Evolutionary conservation across 1,140 invertebrate species (phyloP).

Genomic region (Neelides sp.): DNA sequence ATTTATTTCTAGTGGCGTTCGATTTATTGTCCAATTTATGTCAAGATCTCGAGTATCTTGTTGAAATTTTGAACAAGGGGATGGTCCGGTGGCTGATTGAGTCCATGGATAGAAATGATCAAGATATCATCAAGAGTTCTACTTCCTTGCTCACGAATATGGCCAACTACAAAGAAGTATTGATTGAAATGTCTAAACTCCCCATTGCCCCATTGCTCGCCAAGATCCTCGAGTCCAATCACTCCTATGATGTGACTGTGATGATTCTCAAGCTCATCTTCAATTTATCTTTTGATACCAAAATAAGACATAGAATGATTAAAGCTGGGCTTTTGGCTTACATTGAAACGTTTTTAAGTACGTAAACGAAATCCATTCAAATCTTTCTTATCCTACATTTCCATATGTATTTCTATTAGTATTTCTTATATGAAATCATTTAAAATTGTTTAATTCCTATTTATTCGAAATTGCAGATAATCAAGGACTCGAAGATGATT

Average conservation of each 20-base stretch:
- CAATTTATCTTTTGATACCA: slow-evolving; percentile 93
- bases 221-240: not conserved
- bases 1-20: slow-evolving; percentile 51
- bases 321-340: slow-evolving; percentile 74
- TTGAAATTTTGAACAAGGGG: slow-evolving; percentile 93
- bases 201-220: slow-evolving; percentile 39
- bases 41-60: slow-evolving; percentile 81
- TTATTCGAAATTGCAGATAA: not conserved
- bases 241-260: slow-evolving; percentile 58
- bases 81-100: slow-evolving; percentile 78
- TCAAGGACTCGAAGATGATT: slow-evolving; percentile 1
- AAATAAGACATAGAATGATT: slow-evolving; percentile 76
- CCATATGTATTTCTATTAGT: too few relatives aligned
- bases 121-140: slow-evolving; percentile 78
- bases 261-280: slow-evolving; percentile 76
- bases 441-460: not conserved
- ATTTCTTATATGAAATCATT: not conserved
- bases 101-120: slow-evolving; percentile 71
- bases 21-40: slow-evolving; percentile 89
- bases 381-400: too few relatives aligned
- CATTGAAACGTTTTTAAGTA: slow-evolving; percentile 44
- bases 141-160: slow-evolving; percentile 90
- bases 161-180: slow-evolving; percentile 87
- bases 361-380: not conserved
- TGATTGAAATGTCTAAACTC: slow-evolving; percentile 65